Evolutionary conservation across 2,888 invertebrate species (phyloP).

Genomic region (Sesamia inferens): DNA sequence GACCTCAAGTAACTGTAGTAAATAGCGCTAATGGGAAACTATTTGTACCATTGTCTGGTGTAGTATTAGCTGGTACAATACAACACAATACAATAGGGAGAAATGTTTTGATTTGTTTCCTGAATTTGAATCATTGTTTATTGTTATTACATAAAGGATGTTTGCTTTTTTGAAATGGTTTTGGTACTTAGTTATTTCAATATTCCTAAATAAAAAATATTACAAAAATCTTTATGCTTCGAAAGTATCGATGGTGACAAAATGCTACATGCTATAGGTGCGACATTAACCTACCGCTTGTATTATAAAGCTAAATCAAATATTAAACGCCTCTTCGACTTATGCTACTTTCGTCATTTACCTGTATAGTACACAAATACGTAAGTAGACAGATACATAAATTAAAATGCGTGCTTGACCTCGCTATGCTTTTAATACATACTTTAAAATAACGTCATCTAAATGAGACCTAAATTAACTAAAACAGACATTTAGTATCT

Average conservation of each 20-base stretch:
- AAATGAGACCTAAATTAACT: no score
- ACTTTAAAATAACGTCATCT: not conserved
- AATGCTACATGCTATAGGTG: not conserved
- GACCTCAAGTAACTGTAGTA: constrained; percentile 52
- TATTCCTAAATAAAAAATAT: not conserved
- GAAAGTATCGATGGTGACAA: not conserved
- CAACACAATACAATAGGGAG: constrained; percentile 27
- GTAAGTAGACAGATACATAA: not conserved
- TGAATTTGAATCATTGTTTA: constrained; percentile 9
- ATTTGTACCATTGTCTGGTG: constrained; percentile 61
- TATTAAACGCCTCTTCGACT: not conserved
- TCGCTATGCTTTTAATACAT: not conserved
- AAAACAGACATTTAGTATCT: not conserved
- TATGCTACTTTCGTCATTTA: not conserved
- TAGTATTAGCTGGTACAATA: constrained; percentile 50
- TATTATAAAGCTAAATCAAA: not conserved
- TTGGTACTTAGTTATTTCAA: not conserved
- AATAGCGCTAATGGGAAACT: constrained; percentile 63
- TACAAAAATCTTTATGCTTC: not conserved
- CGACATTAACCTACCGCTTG: not conserved
- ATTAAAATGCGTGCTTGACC: not conserved
- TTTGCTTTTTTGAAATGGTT: not conserved
- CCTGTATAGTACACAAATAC: not conserved
- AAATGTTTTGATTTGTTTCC: constrained; percentile 44
- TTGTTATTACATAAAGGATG: not conserved